These are phyloP conservation scores for Archips xylosteana DNA, from an alignment of 2,888 invertebrate genomes.

Conservation along the genomic window DNA sequence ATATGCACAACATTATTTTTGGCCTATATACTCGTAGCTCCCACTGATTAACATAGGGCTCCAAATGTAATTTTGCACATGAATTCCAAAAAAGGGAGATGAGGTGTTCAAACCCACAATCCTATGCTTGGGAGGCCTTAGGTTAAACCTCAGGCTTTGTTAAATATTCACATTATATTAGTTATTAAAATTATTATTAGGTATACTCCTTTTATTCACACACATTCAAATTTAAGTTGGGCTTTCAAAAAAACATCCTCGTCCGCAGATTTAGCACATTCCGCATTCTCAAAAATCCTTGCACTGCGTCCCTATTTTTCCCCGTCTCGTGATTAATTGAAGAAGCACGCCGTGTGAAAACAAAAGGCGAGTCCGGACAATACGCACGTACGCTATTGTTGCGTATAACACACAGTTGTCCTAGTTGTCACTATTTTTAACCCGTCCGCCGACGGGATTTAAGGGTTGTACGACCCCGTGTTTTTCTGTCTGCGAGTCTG, in stretches of 20 bases:
- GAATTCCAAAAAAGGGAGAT: too few relatives aligned
- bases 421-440: background rate
- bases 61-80: too few relatives aligned
- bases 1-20: too few relatives aligned
- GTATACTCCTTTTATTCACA: too few relatives aligned
- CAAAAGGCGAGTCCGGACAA: slow-evolving; percentile 27
- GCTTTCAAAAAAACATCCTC: background rate
- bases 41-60: too few relatives aligned
- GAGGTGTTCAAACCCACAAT: too few relatives aligned
- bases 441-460: background rate
- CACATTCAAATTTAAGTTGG: too few relatives aligned
- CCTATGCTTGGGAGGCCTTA: too few relatives aligned
- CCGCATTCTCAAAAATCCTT: background rate
- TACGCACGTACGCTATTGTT: slow-evolving; percentile 23
- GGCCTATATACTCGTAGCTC: too few relatives aligned
- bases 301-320: background rate
- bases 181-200: too few relatives aligned
- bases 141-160: too few relatives aligned
- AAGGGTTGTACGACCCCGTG: background rate
- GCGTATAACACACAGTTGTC: slow-evolving; percentile 4
- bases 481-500: background rate
- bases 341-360: slow-evolving; percentile 18
- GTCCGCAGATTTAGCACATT: background rate
- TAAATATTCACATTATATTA: too few relatives aligned
- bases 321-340: slow-evolving; percentile 25